These are phyloP conservation scores for Plagodis dolabraria DNA, from an alignment of 2,888 invertebrate species.

Conservation along the genomic window DNA sequence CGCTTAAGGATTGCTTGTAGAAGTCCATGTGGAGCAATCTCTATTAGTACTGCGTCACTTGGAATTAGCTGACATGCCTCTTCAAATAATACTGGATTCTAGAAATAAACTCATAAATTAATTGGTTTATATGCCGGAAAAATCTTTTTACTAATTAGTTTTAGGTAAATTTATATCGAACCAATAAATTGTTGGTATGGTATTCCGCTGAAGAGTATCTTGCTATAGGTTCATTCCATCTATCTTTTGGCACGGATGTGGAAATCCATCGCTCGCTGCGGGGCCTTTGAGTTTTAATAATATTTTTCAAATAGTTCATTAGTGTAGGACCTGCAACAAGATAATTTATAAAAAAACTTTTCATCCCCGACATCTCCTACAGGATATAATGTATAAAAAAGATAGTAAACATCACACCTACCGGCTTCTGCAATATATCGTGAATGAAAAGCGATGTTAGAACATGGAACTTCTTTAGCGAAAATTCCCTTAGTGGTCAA, in stretches of 20 bases:
- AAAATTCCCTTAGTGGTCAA: conserved; percentile 57
- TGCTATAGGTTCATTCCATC: conserved; percentile 79
- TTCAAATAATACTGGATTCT: conserved; percentile 88
- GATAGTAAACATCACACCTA: conserved; percentile 22
- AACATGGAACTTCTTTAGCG: conserved; percentile 73
- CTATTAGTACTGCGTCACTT: conserved; percentile 90
- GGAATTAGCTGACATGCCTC: conserved; percentile 91
- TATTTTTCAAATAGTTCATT: conserved; percentile 4
- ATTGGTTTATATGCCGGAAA: too few species aligned
- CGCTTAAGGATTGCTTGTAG: conserved; percentile 88
- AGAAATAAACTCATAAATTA: neutral
- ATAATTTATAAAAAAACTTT: too few species aligned
- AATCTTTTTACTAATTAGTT: too few species aligned
- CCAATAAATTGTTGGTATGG: conserved; percentile 90
- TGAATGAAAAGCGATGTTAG: conserved; percentile 94
- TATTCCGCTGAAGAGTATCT: conserved; percentile 91
- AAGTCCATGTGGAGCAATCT: conserved; percentile 94
- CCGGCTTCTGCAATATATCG: conserved; percentile 88
- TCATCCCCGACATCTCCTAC: too few species aligned
- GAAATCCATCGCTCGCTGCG: conserved; percentile 91
- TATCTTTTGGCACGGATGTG: conserved; percentile 87
- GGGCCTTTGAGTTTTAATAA: conserved; percentile 68
- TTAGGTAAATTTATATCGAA: conserved; percentile 46
- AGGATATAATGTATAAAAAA: too few species aligned
- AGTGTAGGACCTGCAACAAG: conserved; percentile 18